These are phyloP conservation scores for Harpagoxenus sublaevis DNA, from an alignment of 2,888 invertebrate genomes.

Conservation along the genomic window DNA sequence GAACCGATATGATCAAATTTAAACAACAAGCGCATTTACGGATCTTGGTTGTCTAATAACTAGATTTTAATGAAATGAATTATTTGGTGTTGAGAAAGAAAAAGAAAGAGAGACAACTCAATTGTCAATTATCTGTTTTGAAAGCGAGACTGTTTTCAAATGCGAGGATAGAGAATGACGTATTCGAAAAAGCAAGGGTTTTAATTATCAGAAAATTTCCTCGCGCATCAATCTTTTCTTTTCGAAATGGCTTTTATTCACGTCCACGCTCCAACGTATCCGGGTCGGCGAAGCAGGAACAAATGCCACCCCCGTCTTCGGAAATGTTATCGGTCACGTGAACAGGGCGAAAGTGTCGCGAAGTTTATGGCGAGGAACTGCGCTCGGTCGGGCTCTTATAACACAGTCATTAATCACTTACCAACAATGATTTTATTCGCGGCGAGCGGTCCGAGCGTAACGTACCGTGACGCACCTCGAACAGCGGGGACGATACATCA, in stretches of 20 bases:
- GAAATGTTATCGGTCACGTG: constrained; percentile 64
- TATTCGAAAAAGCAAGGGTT: neutral
- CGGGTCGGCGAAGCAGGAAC: neutral
- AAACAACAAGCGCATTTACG: too few relatives aligned
- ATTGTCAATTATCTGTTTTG: neutral
- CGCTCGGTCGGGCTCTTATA: constrained; percentile 68
- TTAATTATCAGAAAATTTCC: constrained; percentile 10
- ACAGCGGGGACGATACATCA: constrained; percentile 75
- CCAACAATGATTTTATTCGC: constrained; percentile 84
- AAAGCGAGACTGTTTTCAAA: neutral
- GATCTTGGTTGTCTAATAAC: too few relatives aligned
- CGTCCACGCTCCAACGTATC: neutral
- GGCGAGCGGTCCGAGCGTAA: constrained; percentile 79
- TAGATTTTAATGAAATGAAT: neutral
- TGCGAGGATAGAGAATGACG: neutral
- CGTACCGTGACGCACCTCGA: constrained; percentile 76
- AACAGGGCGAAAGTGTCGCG: constrained; percentile 69
- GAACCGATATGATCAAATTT: too few relatives aligned
- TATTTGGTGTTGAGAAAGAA: neutral
- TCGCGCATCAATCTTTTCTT: neutral
- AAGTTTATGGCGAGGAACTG: constrained; percentile 70
- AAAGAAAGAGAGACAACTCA: neutral
- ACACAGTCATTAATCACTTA: constrained; percentile 80
- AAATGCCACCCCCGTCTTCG: constrained; percentile 20
- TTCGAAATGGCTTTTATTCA: neutral